Evolutionary conservation across 2,113 vertebrate genomes (phyloP), one percentile per base, ranked within the genome.

Genomic region (Siniperca chuatsi): DNA sequence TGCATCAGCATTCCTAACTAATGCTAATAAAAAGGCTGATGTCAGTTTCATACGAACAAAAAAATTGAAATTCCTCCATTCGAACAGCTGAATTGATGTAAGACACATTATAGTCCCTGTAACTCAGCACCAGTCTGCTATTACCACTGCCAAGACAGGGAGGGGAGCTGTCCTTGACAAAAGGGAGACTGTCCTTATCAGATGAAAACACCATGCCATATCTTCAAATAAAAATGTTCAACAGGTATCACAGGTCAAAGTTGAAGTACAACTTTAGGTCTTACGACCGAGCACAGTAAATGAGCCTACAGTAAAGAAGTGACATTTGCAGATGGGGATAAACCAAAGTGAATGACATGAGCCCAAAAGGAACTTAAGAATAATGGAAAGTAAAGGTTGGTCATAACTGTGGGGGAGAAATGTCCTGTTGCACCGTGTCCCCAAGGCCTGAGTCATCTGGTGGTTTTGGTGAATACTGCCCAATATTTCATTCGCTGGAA

Each of bases 401-500:
- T 78, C 52, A 62, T 35, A 35, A 52, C 54, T 64, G 29, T 8
- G 16, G 71, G 48, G 78, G 57, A 37, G 57, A 76, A 52, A 44
- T 23, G 60, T 75, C 75, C 44, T 54, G 37, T 54, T 85, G 60
- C 44, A 37, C 70, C 18, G 2, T 71, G 75, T 75, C 83, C 70
- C 74, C 4, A 20, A 68, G 23, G 74, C 12, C 75, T 82, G 70
- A 82, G 52, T 82, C 75, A 79, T 85, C 6, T 75, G 10, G 33
- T 75, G 68, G 68, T 69, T 67, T 58, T 29, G 46, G 55, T 52
- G n/a, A 81, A 73, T 55, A 35, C 33, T 67, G 66, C 44, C 33
- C 44, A 79, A 79, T 46, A 70, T 65, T 66, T 60, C 3, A 81
- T 70, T 69, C 66, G 44, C 21, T 85, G 83, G 79, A 85, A 89